Base-by-base conservation (phyloP, 2,113 vertebrate genomes). In the Ardeotis arabs region DNA sequence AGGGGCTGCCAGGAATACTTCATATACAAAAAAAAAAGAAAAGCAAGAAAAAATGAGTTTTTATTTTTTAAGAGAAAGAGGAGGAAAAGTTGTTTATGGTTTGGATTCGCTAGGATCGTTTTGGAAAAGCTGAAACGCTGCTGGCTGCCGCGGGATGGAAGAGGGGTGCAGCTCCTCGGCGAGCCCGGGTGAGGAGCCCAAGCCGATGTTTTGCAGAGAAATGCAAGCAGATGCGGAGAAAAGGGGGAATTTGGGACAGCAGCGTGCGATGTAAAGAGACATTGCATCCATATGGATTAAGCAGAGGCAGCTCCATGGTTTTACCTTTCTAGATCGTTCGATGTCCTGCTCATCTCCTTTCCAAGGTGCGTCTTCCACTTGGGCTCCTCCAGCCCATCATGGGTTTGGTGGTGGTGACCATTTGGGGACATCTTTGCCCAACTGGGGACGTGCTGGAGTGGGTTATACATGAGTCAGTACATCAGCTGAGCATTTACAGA, bases 1-100 rank as follows among this genome's bases (percentile, higher is more conserved):
- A 97, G 95, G 97, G 94, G 95, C 84, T 97, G 98, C 97, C 98
- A 98, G 97, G 97, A 96, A 97, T 97, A 97, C 91, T 95, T 97
- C 93, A 95, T 89, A 96, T 12, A 0, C 28, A 75, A 22, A 39
- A 17, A 29, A 24, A 44, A 17, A 27, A 4, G 5, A 49, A 62
- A 29, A 24, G 21, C 35, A 47, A n/a, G 14, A 56, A 59, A 80
- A 76, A 87, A 9, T 0, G 7, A 5, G 1, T 59, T 83, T 49
- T 28, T 16, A 9, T 6, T 35, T 58, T 29, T n/a, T 39, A 62
- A 91, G 35, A 79, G 8, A 83, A 56, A 91, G 39, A 64, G 11
- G 66, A 84, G 49, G 60, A 95, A 53, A 81, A 14, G 33, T 64
- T 85, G 76, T 50, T 80, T 77, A 27, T 35, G 55, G 37, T 17